Evolutionary conservation across 2,113 vertebrate species (phyloP).

Genomic region (Chelonoidis abingdonii): DNA sequence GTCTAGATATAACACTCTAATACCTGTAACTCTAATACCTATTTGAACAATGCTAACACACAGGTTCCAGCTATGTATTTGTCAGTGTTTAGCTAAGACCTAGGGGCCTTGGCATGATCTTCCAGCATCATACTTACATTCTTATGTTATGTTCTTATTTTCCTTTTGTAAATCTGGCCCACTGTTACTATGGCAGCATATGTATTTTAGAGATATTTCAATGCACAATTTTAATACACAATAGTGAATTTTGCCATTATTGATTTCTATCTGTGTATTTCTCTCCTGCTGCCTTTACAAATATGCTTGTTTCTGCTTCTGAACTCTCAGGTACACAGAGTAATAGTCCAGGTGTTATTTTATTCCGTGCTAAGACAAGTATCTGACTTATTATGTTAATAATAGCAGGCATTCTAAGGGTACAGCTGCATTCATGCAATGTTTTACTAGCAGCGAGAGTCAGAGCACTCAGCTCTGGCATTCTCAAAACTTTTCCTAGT

Average conservation of each 20-base stretch:
- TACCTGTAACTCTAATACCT: neutral
- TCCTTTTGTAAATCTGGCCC: neutral
- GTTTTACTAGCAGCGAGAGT: neutral
- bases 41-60: neutral
- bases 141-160: neutral
- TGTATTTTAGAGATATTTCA: neutral
- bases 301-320: neutral
- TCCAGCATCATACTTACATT: neutral
- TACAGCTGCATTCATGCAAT: neutral
- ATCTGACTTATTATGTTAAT: neutral
- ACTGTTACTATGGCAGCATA: neutral
- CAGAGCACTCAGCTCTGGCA: neutral
- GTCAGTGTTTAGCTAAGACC: neutral
- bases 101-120: neutral
- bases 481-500: neutral
- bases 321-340: neutral
- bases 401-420: neutral
- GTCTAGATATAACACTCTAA: neutral
- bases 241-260: neutral
- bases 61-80: neutral
- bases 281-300: neutral
- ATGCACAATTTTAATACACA: neutral
- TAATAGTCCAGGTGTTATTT: neutral
- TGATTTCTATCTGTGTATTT: neutral
- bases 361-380: neutral